phyloP scores from a whole-genome alignment of 2,888 invertebrate genomes.

The Drosophila ochracea region DNA sequence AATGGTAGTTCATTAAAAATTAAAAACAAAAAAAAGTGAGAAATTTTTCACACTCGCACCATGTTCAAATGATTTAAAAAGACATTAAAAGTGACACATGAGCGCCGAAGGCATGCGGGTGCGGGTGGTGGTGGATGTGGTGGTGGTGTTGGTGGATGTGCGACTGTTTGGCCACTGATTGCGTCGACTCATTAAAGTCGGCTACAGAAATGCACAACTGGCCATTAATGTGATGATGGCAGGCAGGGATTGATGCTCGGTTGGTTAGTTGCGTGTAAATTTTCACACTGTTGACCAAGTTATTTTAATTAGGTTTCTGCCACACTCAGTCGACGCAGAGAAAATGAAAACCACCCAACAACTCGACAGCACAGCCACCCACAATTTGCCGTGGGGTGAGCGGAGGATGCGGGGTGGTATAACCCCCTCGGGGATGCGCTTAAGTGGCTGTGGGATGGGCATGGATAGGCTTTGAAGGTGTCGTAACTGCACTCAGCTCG shows the following conservation, averaged over 20 bases:
- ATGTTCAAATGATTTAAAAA: slow-evolving; percentile 66
- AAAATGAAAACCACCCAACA: background rate
- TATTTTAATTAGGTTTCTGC: slow-evolving; percentile 70
- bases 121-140: background rate
- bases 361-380: slow-evolving; percentile 3
- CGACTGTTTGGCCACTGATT: slow-evolving; percentile 50
- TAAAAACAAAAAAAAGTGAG: slow-evolving; percentile 6
- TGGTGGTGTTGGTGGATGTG: background rate
- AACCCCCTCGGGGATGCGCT: slow-evolving; percentile 69
- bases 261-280: slow-evolving; percentile 62
- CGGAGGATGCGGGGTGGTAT: background rate
- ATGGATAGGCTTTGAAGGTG: slow-evolving; percentile 72
- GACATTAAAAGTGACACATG: slow-evolving; percentile 69
- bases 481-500: slow-evolving; percentile 82
- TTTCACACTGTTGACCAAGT: slow-evolving; percentile 67
- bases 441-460: slow-evolving; percentile 59
- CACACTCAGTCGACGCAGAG: background rate
- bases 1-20: slow-evolving; percentile 47
- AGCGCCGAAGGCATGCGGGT: slow-evolving; percentile 7
- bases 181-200: slow-evolving; percentile 63
- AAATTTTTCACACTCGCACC: slow-evolving; percentile 33
- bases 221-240: slow-evolving; percentile 43
- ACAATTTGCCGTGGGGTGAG: background rate
- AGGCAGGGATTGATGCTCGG: slow-evolving; percentile 41
- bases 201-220: slow-evolving; percentile 59